Evolutionary conservation across 1,140 invertebrate genomes (phyloP).

Genomic region (Bilobella aurantiaca): DNA sequence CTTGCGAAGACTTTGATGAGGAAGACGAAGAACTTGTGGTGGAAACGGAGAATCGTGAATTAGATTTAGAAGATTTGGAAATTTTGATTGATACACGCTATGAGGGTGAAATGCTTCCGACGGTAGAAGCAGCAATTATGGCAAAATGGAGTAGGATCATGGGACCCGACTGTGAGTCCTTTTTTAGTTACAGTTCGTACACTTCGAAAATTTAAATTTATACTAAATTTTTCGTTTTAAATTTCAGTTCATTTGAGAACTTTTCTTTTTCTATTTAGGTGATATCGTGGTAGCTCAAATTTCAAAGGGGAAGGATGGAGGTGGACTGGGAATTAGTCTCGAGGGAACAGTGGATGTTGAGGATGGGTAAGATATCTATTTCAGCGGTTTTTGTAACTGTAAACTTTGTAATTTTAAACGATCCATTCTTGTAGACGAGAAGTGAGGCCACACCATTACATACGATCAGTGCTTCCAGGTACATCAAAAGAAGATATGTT

Average conservation of each 20-base stretch:
- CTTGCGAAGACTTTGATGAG: conserved; percentile 24
- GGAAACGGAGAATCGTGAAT: conserved; percentile 43
- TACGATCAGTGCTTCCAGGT: conserved; percentile 44
- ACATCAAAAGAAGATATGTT: conserved; percentile 20
- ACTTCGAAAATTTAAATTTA: too few species aligned
- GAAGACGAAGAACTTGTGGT: conserved; percentile 36
- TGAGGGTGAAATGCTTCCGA: conserved; percentile 51
- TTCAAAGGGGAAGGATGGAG: conserved; percentile 72
- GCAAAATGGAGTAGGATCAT: conserved; percentile 74
- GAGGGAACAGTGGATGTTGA: conserved; percentile 94
- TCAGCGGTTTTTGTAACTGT: neutral
- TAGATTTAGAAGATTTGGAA: conserved; percentile 55
- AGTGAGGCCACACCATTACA: conserved; percentile 86
- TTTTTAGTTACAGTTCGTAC: conserved; percentile 49
- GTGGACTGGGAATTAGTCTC: conserved; percentile 86
- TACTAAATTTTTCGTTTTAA: neutral
- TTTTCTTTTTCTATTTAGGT: conserved; percentile 10
- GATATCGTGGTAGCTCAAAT: conserved; percentile 57
- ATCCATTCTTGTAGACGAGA: too few species aligned
- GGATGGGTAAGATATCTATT: conserved; percentile 59
- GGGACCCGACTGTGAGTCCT: conserved; percentile 68
- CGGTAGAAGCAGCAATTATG: conserved; percentile 65
- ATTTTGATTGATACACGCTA: conserved; percentile 45
- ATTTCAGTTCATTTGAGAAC: too few species aligned
- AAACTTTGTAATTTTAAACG: neutral